A percentile compares a stretch with the other conserved stretches of the same genome.
These are phyloP conservation scores for Melanotaenia duboulayi DNA, from an alignment of 2,113 vertebrate species.

Conservation along the genomic window DNA sequence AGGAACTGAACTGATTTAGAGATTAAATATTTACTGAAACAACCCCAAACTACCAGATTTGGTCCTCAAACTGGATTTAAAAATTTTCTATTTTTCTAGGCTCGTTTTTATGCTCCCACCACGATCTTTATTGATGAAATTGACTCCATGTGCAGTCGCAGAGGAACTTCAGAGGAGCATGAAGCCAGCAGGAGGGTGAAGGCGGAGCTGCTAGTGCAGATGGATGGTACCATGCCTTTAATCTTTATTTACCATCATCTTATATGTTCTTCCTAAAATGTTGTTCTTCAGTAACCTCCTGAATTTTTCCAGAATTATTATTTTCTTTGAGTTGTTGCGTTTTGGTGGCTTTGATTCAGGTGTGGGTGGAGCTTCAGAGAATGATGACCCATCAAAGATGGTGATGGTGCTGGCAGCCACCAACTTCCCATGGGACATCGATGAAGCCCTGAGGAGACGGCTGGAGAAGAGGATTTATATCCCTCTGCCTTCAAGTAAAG, in stretches of 20 bases:
- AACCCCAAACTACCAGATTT: too few relatives aligned
- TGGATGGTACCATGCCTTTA: slow-evolving; percentile 88
- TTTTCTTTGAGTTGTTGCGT: neutral
- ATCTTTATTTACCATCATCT: neutral
- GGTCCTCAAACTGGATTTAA: too few relatives aligned
- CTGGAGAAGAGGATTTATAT: slow-evolving; percentile 99
- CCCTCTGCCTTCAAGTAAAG: slow-evolving; percentile 94
- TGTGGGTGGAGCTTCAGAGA: slow-evolving; percentile 94
- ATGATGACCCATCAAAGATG: slow-evolving; percentile 97
- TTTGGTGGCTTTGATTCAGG: slow-evolving; percentile 75
- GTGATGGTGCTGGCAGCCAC: slow-evolving; percentile 99
- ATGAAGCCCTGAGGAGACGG: slow-evolving; percentile 94
- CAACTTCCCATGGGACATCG: slow-evolving; percentile 99
- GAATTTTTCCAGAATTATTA: too few relatives aligned
- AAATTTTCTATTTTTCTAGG: slow-evolving; percentile 76
- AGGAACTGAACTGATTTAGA: too few relatives aligned
- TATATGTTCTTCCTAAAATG: neutral
- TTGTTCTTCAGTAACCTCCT: neutral
- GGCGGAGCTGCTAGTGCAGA: slow-evolving; percentile 95
- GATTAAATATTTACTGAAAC: too few relatives aligned
- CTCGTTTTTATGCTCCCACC: slow-evolving; percentile 95
- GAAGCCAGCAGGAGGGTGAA: slow-evolving; percentile 97
- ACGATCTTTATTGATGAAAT: slow-evolving; percentile 99
- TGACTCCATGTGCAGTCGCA: slow-evolving; percentile 98
- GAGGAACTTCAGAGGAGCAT: slow-evolving; percentile 96